Conservation (phyloP, 2,113 vertebrate species). For the Tylochromis polylepis region DNA sequence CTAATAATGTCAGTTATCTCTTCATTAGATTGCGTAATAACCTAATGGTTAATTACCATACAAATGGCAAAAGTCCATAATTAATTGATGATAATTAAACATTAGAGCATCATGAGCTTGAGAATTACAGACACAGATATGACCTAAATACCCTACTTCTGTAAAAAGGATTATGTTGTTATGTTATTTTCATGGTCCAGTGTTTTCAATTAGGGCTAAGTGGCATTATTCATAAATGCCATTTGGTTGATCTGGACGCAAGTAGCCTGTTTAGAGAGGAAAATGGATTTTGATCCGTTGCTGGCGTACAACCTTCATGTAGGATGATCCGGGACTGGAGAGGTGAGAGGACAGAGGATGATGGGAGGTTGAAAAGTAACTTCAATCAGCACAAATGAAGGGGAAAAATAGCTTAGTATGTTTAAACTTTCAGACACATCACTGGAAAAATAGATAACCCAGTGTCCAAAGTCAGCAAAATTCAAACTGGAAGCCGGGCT, state of each 20-base stretch:
- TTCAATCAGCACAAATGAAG: neutral
- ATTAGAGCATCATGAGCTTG: conserved; percentile 39
- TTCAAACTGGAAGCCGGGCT: neutral
- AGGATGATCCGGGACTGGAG: neutral
- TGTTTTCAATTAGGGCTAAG: conserved; percentile 68
- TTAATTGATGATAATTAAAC: conserved; percentile 55
- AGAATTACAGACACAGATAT: conserved; percentile 64
- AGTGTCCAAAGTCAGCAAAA: neutral
- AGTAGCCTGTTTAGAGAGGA: conserved; percentile 58
- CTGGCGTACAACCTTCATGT: conserved; percentile 7
- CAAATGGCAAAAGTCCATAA: conserved; percentile 49
- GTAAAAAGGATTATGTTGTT: conserved; percentile 57
- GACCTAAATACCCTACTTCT: conserved; percentile 63
- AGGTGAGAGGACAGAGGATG: neutral
- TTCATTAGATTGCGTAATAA: conserved; percentile 39
- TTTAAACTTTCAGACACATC: neutral
- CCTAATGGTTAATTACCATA: conserved; percentile 60
- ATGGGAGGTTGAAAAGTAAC: neutral
- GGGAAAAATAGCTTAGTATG: neutral
- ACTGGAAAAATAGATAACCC: neutral
- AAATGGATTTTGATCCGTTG: conserved; percentile 35
- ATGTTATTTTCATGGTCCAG: conserved; percentile 39
- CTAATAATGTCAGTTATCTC: conserved; percentile 29
- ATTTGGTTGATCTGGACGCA: conserved; percentile 56
- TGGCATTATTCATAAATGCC: conserved; percentile 67